Evolutionary conservation across 2,113 vertebrate genomes (phyloP).

Genomic region (Python bivittatus): DNA sequence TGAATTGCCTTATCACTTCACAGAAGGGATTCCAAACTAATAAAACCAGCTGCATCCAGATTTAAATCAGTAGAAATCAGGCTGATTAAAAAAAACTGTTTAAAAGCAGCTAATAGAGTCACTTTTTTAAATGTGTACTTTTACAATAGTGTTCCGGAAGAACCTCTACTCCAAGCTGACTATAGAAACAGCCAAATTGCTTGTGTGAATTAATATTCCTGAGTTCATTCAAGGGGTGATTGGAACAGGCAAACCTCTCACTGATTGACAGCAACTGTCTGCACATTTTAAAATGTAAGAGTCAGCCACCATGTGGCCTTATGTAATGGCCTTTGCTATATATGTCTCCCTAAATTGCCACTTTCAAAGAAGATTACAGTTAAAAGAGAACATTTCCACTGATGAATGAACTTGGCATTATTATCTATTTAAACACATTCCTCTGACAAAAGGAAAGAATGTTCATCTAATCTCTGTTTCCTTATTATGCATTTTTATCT

Average conservation of each 20-base stretch:
- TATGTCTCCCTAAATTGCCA: background rate
- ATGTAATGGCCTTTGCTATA: background rate
- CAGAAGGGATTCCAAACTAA: background rate
- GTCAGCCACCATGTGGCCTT: background rate
- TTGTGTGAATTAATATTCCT: background rate
- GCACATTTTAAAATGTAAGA: background rate
- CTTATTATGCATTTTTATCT: background rate
- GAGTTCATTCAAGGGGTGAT: background rate
- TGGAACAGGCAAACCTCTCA: background rate
- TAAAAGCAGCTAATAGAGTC: background rate
- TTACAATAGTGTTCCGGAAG: background rate
- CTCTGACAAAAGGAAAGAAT: background rate
- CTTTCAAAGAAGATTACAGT: background rate
- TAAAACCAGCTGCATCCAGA: background rate
- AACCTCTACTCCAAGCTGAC: background rate
- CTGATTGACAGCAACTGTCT: background rate
- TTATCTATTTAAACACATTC: background rate
- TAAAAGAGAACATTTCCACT: background rate
- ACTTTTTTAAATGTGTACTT: background rate
- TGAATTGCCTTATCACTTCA: background rate
- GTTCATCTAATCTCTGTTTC: background rate
- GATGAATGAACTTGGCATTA: background rate
- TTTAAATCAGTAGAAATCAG: background rate
- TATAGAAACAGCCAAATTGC: background rate
- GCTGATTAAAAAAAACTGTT: background rate